Base-by-base conservation (phyloP, 1,140 invertebrate species). In the Zaprionus davidi region DNA sequence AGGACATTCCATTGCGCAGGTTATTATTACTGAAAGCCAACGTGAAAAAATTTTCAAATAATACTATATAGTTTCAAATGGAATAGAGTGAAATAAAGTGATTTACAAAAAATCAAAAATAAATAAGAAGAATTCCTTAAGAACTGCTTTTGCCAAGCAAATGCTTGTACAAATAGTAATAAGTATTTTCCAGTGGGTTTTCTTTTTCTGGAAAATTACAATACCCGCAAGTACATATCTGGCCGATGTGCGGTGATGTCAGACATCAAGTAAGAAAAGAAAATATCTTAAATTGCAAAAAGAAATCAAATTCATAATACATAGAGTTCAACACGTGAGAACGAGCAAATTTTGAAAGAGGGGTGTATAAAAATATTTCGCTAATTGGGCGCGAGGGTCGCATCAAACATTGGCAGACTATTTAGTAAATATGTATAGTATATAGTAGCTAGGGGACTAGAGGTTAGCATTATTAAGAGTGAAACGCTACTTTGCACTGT, bases 1-100 rank as follows among this genome's bases (percentile, higher is more conserved):
- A 90, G 78, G 78, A 85, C 84, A 88, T 88, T 88, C 84, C 85
- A 76, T 90, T 79, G 88, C 90, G 84, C 84, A 80, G 72, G 66
- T 73, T 69, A 83, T 74, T 17, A 13, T 72, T 66, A 75, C 72
- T 78, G 65, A 65, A 88, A 79, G 81, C 81, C 70, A 84, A 90
- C 69, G 57, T 69, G 74, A 74, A 69, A 26, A 59, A 64, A 78
- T 60, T 17, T 51, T 49, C 63, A 70, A 56, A 56, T 46, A 66
- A 49, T 66, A 63, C 51, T n/a, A 36, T 58, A 66, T 36, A 58
- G 20, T 17, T 66, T 24, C 11, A 41, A 41, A 73, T 46, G 17
- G 36, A 77, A 76, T 46, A 74, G 36, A 44, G 55, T 87, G 66
- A 71, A 79, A 74, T 41, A 26, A 72, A 53, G 49, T 70, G 65